These are phyloP conservation scores for Sula dactylatra DNA, from an alignment of 2,113 vertebrate genomes.

Conservation along the genomic window DNA sequence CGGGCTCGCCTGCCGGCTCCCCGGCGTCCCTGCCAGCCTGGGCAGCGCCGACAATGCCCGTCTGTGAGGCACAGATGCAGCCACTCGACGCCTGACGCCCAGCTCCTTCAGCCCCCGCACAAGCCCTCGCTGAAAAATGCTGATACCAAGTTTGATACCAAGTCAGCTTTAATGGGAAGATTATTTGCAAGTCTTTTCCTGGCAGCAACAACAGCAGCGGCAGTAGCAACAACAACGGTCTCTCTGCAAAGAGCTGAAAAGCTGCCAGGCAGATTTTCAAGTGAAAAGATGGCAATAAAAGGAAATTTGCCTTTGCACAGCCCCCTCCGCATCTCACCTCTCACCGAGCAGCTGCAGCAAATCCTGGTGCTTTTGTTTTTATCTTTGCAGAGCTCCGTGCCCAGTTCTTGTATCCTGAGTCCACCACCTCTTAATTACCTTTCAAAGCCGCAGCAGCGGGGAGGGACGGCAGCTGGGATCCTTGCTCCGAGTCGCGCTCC, in stretches of 20 bases:
- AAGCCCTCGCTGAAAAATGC: not conserved
- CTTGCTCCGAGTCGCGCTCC: not conserved
- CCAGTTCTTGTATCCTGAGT: not conserved
- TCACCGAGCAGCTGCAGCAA: constrained; percentile 29
- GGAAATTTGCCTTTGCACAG: not conserved
- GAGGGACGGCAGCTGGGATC: not conserved
- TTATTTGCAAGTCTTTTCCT: constrained; percentile 29
- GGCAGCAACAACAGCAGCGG: not conserved
- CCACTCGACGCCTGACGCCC: not conserved
- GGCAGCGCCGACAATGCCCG: not conserved
- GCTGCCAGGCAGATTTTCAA: constrained; percentile 50
- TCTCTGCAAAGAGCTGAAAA: constrained; percentile 32
- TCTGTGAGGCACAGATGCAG: not conserved
- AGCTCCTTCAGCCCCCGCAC: not conserved
- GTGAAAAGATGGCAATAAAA: constrained; percentile 47
- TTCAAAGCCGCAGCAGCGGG: rapidly evolving
- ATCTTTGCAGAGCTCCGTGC: not conserved
- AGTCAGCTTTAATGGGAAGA: not conserved
- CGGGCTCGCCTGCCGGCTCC: not conserved
- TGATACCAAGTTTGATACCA: not conserved
- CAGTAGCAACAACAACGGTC: not conserved
- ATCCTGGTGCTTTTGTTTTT: not conserved
- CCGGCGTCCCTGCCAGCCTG: not conserved
- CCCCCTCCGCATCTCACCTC: not conserved
- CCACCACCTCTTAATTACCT: not conserved